These are phyloP conservation scores for Dione vanillae DNA, from an alignment of 2,888 invertebrate species.

Conservation along the genomic window DNA sequence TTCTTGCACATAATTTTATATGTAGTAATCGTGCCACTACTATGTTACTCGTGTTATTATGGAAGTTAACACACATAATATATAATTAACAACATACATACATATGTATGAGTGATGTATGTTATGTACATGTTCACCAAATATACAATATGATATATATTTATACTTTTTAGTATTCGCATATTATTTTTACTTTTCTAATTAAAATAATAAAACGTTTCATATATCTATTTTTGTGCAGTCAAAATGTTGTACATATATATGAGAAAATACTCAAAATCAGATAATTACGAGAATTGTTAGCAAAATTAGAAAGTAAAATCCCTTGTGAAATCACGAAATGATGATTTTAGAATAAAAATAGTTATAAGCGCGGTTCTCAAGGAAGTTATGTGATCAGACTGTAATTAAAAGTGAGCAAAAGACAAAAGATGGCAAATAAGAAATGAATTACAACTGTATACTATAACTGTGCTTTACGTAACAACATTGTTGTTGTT, in stretches of 20 bases:
- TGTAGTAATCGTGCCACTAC: too few relatives aligned
- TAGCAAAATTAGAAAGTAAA: conserved; percentile 57
- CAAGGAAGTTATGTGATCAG: conserved; percentile 60
- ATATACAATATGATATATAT: too few relatives aligned
- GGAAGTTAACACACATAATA: too few relatives aligned
- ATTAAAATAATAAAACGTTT: background rate
- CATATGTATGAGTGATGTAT: too few relatives aligned
- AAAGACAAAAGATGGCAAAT: conserved; percentile 32
- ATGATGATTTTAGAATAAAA: conserved; percentile 35
- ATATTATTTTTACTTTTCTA: background rate
- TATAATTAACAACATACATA: too few relatives aligned
- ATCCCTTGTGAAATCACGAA: conserved; percentile 50
- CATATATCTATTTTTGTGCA: background rate
- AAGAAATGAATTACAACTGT: conserved; percentile 26
- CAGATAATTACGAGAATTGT: conserved; percentile 4
- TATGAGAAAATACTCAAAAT: conserved; percentile 9
- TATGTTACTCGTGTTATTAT: too few relatives aligned
- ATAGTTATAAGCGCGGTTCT: conserved; percentile 51
- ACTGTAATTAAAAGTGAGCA: conserved; percentile 46
- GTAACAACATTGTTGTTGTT: conserved; percentile 11
- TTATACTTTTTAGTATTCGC: too few relatives aligned
- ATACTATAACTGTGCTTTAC: conserved; percentile 16
- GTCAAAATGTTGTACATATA: background rate
- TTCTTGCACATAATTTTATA: too few relatives aligned
- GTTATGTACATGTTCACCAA: too few relatives aligned